Conservation (phyloP, 2,113 vertebrate genomes). For the Recurvirostra avosetta region DNA sequence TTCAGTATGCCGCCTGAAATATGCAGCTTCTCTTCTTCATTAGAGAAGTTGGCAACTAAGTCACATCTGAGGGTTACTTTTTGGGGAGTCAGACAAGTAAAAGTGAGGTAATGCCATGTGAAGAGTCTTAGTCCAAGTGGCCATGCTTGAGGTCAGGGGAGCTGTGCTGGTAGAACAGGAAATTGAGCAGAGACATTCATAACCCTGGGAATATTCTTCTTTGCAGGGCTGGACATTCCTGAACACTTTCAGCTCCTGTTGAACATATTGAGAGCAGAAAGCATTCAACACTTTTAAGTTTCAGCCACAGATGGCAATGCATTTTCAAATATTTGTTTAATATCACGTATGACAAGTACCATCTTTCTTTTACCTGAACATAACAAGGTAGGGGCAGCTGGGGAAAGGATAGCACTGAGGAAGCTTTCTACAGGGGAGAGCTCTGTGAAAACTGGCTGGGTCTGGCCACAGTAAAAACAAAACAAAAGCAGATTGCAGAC, state of each 20-base stretch:
- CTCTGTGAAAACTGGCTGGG: not conserved
- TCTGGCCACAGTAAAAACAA: not conserved
- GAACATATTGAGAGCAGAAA: not conserved
- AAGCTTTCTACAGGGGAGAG: not conserved
- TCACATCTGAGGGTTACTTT: not conserved
- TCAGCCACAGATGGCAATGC: not conserved
- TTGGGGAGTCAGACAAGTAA: not conserved
- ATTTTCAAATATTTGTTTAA: not conserved
- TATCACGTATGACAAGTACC: not conserved
- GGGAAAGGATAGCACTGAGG: not conserved
- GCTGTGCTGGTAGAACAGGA: not conserved
- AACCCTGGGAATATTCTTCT: not conserved
- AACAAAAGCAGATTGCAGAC: not conserved
- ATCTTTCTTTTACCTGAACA: not conserved
- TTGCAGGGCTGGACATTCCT: not conserved
- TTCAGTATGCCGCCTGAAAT: not conserved
- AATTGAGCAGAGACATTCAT: not conserved
- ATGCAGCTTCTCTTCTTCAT: not conserved
- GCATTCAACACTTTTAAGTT: not conserved
- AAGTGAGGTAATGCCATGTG: not conserved
- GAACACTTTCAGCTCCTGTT: not conserved
- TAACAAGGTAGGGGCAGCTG: not conserved
- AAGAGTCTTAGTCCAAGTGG: not conserved
- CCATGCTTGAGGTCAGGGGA: not conserved
- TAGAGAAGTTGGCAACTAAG: not conserved